These are phyloP conservation scores for Galagoides demidoff DNA, from an alignment of 2,797 vertebrate genomes.

Conservation along the genomic window DNA sequence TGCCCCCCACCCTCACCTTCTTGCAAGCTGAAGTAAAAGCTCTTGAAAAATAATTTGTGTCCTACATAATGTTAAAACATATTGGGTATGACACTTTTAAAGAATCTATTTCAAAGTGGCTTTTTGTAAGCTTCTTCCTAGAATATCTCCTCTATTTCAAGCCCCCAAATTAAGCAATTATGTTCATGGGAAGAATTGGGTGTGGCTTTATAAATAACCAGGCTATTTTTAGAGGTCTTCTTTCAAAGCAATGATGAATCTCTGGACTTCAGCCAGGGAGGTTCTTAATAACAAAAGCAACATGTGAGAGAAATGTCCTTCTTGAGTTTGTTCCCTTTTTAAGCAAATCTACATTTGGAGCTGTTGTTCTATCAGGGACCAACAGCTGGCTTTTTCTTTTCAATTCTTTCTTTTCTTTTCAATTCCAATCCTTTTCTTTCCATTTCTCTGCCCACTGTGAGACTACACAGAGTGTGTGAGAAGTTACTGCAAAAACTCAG, in stretches of 20 bases:
- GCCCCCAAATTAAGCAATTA: background rate
- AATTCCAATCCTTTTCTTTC: background rate
- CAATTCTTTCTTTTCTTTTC: background rate
- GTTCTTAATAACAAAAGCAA: background rate
- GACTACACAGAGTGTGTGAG: background rate
- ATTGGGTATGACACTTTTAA: background rate
- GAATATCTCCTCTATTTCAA: background rate
- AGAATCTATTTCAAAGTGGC: background rate
- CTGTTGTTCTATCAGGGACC: background rate
- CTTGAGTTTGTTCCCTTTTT: background rate
- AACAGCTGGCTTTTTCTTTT: background rate
- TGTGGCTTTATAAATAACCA: background rate
- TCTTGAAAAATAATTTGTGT: background rate
- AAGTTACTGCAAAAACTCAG: background rate
- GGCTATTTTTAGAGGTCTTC: constrained; percentile 2
- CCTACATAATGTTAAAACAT: background rate
- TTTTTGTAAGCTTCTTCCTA: background rate
- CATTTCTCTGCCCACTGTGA: background rate
- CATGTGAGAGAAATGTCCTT: constrained; percentile 22
- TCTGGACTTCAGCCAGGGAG: background rate
- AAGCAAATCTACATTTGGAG: background rate
- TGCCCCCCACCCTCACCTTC: background rate
- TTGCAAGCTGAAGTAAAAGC: background rate
- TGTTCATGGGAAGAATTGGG: background rate
- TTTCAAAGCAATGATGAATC: constrained; percentile 26